Percentiles rank a stretch among this genome's conserved stretches.
These are phyloP conservation scores for Cheilosia scutellata DNA, from an alignment of 2,888 invertebrate genomes.

Conservation along the genomic window DNA sequence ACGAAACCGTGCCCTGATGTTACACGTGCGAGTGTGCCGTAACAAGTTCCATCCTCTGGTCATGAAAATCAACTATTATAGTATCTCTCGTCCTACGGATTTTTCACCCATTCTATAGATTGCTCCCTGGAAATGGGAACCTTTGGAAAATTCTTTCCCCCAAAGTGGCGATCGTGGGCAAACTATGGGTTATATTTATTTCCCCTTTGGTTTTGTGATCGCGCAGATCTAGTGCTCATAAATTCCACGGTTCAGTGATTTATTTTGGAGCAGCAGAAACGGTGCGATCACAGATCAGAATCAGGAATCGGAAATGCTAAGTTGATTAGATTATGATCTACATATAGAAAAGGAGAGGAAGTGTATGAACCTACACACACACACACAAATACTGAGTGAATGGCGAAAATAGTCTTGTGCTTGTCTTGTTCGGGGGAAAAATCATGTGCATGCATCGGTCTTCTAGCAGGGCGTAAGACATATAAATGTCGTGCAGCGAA, in stretches of 20 bases:
- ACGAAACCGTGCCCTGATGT: slow-evolving; percentile 24
- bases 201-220: neutral
- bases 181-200: slow-evolving; percentile 39
- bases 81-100: slow-evolving; percentile 59
- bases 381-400: slow-evolving; percentile 14
- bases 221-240: slow-evolving; percentile 40
- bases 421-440: slow-evolving; percentile 45
- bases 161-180: slow-evolving; percentile 47
- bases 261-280: slow-evolving; percentile 73
- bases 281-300: slow-evolving; percentile 53
- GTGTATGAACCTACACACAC: neutral
- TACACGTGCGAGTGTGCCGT: slow-evolving; percentile 48
- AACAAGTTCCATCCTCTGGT: slow-evolving; percentile 68
- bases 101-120: slow-evolving; percentile 27
- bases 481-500: slow-evolving; percentile 62
- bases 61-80: slow-evolving; percentile 58
- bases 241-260: slow-evolving; percentile 71
- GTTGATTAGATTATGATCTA: slow-evolving; percentile 75
- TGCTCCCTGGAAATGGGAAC: slow-evolving; percentile 37
- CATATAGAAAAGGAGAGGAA: slow-evolving; percentile 48
- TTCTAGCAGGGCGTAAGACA: slow-evolving; percentile 40
- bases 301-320: slow-evolving; percentile 73
- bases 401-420: slow-evolving; percentile 15
- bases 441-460: slow-evolving; percentile 25
- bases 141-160: slow-evolving; percentile 57